These are phyloP conservation scores for Eupelmus urozonus DNA, from an alignment of 2,888 invertebrate species.

Conservation along the genomic window DNA sequence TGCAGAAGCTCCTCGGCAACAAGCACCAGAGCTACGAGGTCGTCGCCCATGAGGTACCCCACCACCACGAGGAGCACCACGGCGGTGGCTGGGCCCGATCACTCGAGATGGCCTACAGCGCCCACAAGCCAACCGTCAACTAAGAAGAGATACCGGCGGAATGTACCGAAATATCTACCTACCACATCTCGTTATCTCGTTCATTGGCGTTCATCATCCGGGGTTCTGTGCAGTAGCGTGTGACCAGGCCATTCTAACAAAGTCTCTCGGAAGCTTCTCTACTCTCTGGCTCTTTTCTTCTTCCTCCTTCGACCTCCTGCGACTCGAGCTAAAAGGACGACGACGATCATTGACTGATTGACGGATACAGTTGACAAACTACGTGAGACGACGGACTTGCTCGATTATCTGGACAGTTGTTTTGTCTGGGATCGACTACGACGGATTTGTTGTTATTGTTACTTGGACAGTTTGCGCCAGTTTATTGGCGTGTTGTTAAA, in stretches of 20 bases:
- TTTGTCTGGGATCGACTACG: background rate
- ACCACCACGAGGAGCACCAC: conserved; percentile 78
- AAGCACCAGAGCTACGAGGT: conserved; percentile 87
- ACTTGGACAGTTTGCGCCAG: background rate
- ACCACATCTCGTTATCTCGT: conserved; percentile 27
- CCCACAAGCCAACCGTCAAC: conserved; percentile 77
- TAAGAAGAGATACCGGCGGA: conserved; percentile 44
- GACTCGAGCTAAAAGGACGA: conserved; percentile 39
- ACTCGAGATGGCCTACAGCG: conserved; percentile 86
- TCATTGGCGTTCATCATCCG: conserved; percentile 24
- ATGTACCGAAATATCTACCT: conserved; percentile 25
- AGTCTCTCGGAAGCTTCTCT: conserved; percentile 8
- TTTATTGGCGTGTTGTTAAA: conserved; percentile 1
- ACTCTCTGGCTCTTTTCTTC: conserved; percentile 1
- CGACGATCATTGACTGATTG: conserved; percentile 29
- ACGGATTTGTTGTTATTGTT: conserved; percentile 35
- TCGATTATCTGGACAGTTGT: background rate
- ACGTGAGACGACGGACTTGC: conserved; percentile 8
- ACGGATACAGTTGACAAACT: conserved; percentile 11
- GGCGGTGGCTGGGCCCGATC: conserved; percentile 83
- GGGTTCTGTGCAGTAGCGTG: conserved; percentile 14
- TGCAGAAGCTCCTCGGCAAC: conserved; percentile 87
- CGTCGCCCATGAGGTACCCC: conserved; percentile 75
- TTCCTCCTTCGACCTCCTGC: conserved; percentile 5
- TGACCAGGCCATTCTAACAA: conserved; percentile 43